Evolutionary conservation across 2,888 invertebrate species (phyloP).

Genomic region (Parasteatoda lunata): DNA sequence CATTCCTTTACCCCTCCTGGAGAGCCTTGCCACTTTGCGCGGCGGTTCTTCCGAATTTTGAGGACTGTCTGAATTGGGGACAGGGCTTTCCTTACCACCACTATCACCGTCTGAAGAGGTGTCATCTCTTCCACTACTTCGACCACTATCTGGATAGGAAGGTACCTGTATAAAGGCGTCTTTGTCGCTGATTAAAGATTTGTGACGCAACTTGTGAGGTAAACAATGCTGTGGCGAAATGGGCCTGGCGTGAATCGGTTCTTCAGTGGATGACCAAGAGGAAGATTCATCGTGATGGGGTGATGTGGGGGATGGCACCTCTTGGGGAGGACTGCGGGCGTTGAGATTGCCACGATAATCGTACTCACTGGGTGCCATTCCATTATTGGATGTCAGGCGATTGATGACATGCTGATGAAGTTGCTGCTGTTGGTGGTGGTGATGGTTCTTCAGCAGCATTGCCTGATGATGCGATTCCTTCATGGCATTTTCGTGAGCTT

Average conservation of each 20-base stretch:
- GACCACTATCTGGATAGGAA: slow-evolving; percentile 79
- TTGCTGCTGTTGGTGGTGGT: slow-evolving; percentile 37
- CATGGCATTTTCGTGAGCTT: slow-evolving; percentile 49
- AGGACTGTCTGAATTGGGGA: slow-evolving; percentile 71
- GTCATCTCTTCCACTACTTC: slow-evolving; percentile 84
- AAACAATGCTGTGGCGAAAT: slow-evolving; percentile 77
- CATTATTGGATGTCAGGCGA: slow-evolving; percentile 5
- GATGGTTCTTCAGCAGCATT: slow-evolving; percentile 24
- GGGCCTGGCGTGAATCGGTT: slow-evolving; percentile 74
- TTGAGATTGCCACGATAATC: slow-evolving; percentile 73
- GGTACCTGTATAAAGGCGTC: slow-evolving; percentile 83
- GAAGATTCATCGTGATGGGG: slow-evolving; percentile 57
- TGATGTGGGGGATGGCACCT: slow-evolving; percentile 75
- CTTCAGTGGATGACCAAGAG: slow-evolving; percentile 70
- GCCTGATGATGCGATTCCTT: slow-evolving; percentile 37
- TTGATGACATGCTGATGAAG: slow-evolving; percentile 41
- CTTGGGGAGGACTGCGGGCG: slow-evolving; percentile 77
- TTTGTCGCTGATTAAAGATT: slow-evolving; percentile 90
- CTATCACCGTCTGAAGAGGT: slow-evolving; percentile 83
- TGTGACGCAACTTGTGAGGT: slow-evolving; percentile 92
- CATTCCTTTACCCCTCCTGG: slow-evolving; percentile 23
- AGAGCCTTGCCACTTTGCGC: slow-evolving; percentile 71
- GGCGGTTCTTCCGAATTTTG: slow-evolving; percentile 72
- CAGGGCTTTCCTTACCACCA: slow-evolving; percentile 70
- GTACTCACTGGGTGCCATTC: not conserved